Percentiles rank a stretch among this genome's conserved stretches.
Conservation (phyloP, 1,140 invertebrate genomes). For the Cyclina sinensis region DNA sequence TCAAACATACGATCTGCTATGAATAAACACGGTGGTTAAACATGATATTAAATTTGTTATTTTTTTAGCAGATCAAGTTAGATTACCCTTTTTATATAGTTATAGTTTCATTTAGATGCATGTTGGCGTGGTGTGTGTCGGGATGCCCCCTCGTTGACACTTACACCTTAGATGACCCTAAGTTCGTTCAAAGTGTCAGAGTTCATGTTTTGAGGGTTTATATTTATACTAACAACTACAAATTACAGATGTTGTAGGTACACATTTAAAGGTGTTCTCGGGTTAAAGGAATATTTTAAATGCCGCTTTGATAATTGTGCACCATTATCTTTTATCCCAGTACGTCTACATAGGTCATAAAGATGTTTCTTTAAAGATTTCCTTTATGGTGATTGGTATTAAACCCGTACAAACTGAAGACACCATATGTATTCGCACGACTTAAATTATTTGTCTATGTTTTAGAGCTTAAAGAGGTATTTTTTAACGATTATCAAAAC, state of each 20-base stretch:
- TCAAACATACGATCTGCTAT: not conserved
- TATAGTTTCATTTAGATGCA: not conserved
- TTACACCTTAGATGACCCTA: slow-evolving; percentile 28
- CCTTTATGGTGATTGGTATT: too few species aligned
- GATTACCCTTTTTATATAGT: not conserved
- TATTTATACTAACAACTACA: not conserved
- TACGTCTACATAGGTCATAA: too few species aligned
- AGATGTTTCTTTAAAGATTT: too few species aligned
- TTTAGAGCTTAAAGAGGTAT: too few species aligned
- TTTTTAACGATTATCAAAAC: too few species aligned
- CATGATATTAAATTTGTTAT: not conserved
- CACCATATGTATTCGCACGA: too few species aligned
- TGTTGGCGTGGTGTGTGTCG: not conserved
- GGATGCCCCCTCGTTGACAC: slow-evolving; percentile 35
- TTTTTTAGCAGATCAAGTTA: not conserved
- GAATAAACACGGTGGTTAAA: not conserved
- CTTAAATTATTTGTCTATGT: too few species aligned
- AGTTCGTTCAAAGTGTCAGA: not conserved
- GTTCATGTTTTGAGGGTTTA: slow-evolving; percentile 20
- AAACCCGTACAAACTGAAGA: too few species aligned
- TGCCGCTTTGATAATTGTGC: too few species aligned
- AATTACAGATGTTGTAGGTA: not conserved
- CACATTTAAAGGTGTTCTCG: not conserved
- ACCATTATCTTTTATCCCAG: too few species aligned
- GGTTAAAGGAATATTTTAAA: not conserved